Evolutionary conservation across 2,888 invertebrate genomes (phyloP).

Genomic region (Teleiodes luculella): DNA sequence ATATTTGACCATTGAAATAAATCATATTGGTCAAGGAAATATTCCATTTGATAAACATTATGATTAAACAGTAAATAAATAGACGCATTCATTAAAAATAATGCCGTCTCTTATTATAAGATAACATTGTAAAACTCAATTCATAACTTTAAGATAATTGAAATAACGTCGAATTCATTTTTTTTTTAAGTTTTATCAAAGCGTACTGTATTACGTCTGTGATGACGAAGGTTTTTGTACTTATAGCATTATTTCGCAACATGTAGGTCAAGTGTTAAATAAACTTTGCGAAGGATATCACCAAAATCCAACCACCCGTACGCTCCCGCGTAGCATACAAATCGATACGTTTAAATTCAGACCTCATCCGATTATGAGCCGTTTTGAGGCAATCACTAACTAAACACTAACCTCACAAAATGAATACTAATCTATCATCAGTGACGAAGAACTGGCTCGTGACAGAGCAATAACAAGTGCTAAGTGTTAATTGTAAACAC

Average conservation of each 20-base stretch:
- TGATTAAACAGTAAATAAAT: too few relatives aligned
- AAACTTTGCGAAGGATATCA: conserved; percentile 38
- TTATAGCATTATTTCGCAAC: neutral
- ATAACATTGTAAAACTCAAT: too few relatives aligned
- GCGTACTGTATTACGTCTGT: neutral
- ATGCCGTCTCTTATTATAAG: too few relatives aligned
- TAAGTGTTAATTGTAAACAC: neutral
- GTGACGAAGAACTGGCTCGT: neutral
- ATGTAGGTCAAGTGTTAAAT: conserved; percentile 22
- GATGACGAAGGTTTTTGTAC: neutral
- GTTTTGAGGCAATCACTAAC: conserved; percentile 42
- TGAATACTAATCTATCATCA: neutral
- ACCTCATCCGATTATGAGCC: conserved; percentile 36
- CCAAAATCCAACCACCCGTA: conserved; percentile 42
- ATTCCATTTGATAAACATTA: too few relatives aligned
- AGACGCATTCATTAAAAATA: too few relatives aligned
- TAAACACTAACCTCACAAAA: neutral
- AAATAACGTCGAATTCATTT: too few relatives aligned
- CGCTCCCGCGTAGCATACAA: conserved; percentile 42
- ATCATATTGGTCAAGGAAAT: neutral
- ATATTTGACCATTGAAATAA: neutral
- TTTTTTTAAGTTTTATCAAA: too few relatives aligned
- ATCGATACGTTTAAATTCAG: conserved; percentile 41
- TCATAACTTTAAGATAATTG: too few relatives aligned
- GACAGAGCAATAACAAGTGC: neutral